These are phyloP conservation scores for Frankliniella intonsa DNA, from an alignment of 2,888 invertebrate genomes.

Conservation along the genomic window DNA sequence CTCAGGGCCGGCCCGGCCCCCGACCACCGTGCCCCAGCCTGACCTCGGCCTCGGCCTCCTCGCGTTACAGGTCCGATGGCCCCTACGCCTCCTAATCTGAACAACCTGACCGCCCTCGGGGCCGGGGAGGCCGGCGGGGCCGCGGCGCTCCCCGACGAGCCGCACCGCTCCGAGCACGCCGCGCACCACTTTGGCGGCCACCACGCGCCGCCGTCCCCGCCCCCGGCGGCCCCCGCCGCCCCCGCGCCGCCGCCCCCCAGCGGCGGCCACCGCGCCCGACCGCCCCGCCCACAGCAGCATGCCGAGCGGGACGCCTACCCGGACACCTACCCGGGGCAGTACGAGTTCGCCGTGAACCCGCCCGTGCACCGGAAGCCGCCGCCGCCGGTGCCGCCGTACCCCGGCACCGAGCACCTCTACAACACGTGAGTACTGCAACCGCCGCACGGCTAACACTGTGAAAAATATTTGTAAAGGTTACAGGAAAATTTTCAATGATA, in stretches of 20 bases:
- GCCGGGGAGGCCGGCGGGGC: neutral
- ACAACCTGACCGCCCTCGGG: neutral
- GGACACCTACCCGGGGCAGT: constrained; percentile 14
- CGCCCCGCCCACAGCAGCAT: neutral
- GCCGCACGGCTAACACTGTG: too few relatives aligned
- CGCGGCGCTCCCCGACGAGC: neutral
- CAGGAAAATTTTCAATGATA: too few relatives aligned
- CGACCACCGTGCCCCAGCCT: neutral
- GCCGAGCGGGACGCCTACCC: constrained; percentile 18
- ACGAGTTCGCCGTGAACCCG: constrained; percentile 14
- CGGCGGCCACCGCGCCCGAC: neutral
- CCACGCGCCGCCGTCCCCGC: neutral
- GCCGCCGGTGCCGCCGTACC: constrained; percentile 17
- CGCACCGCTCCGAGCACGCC: neutral
- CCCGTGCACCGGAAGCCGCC: constrained; percentile 17
- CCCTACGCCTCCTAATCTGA: constrained; percentile 6
- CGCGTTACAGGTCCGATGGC: constrained; percentile 7
- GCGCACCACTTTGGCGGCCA: neutral
- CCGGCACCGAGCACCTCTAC: constrained; percentile 18
- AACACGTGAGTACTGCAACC: neutral
- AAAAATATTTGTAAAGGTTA: too few relatives aligned
- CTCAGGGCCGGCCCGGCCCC: neutral
- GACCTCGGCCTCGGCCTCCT: neutral
- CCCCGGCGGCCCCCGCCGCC: neutral
- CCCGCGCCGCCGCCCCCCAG: neutral